Evolutionary conservation across 2,888 invertebrate genomes (phyloP), one percentile per base, ranked within the genome.

Genomic region (Zhuqinia jingwanae): DNA sequence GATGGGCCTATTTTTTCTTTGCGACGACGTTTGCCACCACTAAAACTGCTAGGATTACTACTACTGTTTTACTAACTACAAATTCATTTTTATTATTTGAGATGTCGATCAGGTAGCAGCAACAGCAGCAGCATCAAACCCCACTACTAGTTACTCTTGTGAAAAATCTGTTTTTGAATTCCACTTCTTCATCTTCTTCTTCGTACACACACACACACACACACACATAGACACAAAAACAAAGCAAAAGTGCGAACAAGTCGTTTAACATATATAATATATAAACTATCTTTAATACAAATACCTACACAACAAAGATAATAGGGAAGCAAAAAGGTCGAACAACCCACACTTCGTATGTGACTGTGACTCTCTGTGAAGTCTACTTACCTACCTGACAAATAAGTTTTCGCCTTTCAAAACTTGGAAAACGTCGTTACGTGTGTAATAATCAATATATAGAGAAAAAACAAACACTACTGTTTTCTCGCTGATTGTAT

Each of bases 181-280:
- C 25, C 22, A 11, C 27, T 17, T 76, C 20, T n/a, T 56, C 56
- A 53, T 20, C 17, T 30, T 27, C 25, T n/a, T n/a, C n/a, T n/a
- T n/a, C n/a, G n/a, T n/a, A n/a, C n/a, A n/a, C n/a, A n/a, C n/a
- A n/a, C n/a, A n/a, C n/a, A n/a, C n/a, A n/a, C n/a, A n/a, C n/a
- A n/a, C n/a, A n/a, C n/a, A n/a, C n/a, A n/a, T n/a, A n/a, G 2
- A 2, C 50, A 58, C 1, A 60, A 25, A 27, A 15, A 65, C 36
- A 68, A 36, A 76, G 42, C 75, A 63, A 63, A 75, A 76, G 83
- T 83, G 83, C 25, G 75, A 83, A 83, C 83, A 83, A 17, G 76
- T 83, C 83, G 76, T 76, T 36, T 83, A 76, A 63, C 27, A 30
- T 65, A 47, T 30, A 53, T 75, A 53, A 42, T 15, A 27, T 53